Evolutionary conservation across 2,113 vertebrate species (phyloP).

Genomic region (Gymnobelideus leadbeateri): DNA sequence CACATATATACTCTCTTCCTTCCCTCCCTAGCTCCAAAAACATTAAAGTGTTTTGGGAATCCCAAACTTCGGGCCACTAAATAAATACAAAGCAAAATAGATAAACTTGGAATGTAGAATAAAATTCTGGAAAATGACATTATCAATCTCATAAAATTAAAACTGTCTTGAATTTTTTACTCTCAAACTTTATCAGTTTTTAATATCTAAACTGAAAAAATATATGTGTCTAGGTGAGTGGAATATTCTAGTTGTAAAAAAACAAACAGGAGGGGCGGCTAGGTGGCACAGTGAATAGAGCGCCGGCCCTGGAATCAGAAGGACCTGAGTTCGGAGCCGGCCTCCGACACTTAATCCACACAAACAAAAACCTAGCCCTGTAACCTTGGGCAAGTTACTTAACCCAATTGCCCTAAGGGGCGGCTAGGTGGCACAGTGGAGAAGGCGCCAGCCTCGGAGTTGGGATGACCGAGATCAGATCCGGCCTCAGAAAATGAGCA

Average conservation of each 20-base stretch:
- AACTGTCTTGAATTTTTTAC: background rate
- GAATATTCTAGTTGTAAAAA: background rate
- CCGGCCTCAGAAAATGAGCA: too few relatives aligned
- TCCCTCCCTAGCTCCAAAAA: background rate
- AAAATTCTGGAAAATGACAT: constrained; percentile 5
- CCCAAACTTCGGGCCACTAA: background rate
- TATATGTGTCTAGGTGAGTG: background rate
- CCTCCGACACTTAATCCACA: too few relatives aligned
- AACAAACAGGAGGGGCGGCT: constrained; percentile 1
- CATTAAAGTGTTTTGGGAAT: background rate
- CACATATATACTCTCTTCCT: background rate
- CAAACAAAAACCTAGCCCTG: too few relatives aligned
- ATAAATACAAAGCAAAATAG: constrained; percentile 27
- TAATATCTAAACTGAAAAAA: background rate
- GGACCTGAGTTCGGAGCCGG: too few relatives aligned
- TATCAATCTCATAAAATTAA: background rate
- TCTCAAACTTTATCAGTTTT: background rate
- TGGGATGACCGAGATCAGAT: too few relatives aligned
- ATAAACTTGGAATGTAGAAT: constrained; percentile 10
- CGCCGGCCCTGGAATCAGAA: too few relatives aligned
- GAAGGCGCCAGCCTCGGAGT: too few relatives aligned
- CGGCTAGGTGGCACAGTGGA: too few relatives aligned
- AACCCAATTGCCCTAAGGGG: too few relatives aligned
- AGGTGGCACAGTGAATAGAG: too few relatives aligned
- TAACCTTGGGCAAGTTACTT: too few relatives aligned